Base-by-base conservation (phyloP, 2,888 invertebrate species). In the Frankliniella intonsa region DNA sequence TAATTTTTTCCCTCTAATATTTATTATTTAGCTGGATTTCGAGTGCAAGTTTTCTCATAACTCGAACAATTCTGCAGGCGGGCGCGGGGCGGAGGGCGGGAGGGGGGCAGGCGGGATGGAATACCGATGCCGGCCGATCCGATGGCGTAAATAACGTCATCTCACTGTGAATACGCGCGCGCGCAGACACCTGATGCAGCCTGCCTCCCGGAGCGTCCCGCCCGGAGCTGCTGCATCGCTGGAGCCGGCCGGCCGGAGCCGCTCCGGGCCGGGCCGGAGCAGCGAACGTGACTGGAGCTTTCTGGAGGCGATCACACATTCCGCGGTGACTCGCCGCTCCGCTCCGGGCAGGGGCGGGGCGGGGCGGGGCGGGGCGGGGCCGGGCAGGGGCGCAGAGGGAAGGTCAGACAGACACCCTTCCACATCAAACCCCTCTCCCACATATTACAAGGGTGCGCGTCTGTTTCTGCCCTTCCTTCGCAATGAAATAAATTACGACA, bases 271-370 rank as follows among this genome's bases (percentile, higher is more conserved):
- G 5, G 38, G 38, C 38, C 38, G 38, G 38, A 38, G 38, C 38
- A 38, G 38, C 69, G 69, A 76, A 76, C 69, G 69, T 76, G 69
- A 22, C 69, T 25, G 25, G 69, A 76, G 69, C 69, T 25, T 25
- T 76, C 25, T 8, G 69, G 22, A 22, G 69, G 69, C 25, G 69
- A 76, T 76, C 69, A 76, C 25, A 76, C 69, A 76, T 76, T 76
- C 69, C 69, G 25, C 25, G 25, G 25, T 76, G 69, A 14, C 55
- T 55, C 55, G 14, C 19, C 14, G 2, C 38, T 38, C 38, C 38
- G 38, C 5, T 14, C 19, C 62, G 55, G 55, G 55, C 55, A 14
- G 55, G 14, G 7, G 55, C 55, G 55, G 55, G 38, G 38, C 38
- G 38, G 38, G 38, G 5, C 38, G 38, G 38, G 38, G 38, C 38